Base-by-base conservation (phyloP, 2,888 invertebrate genomes). In the Carpatolechia fugitivella region DNA sequence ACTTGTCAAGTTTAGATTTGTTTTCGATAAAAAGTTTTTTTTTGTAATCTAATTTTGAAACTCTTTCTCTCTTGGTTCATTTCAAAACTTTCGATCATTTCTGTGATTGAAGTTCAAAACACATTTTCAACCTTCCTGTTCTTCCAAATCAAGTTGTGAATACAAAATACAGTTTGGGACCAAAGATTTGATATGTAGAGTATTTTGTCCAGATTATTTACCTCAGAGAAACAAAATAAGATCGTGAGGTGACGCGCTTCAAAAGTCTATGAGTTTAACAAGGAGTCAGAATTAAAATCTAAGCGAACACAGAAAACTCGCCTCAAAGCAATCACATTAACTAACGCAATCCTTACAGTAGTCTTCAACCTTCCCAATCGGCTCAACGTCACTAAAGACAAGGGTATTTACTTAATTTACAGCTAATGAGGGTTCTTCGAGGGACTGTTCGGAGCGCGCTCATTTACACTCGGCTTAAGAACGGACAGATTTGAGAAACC, bases 361-460 rank as follows among this genome's bases (percentile, higher is more conserved):
- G 30, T 30, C 29, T 7, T 13, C 13, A 13, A 29, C 46, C 46
- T 29, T 18, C 40, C 4, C 40, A 40, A 40, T 40, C 7, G 35
- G 20, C 31, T 36, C 35, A 13, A 51, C 51, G 36, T 20, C 38
- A 35, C 35, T 40, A 16, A 40, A 40, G 18, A 14, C 40, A n/a
- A 4, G 7, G 35, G 14, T 40, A 24, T 51, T 31, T 40, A 29
- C 16, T 52, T 40, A 31, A 40, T 36, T 31, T 29, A 48, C 31
- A 48, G 31, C 33, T 53, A 44, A 44, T 44, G 44, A 44, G 44
- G 44, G 29, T 29, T 24, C 35, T 35, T 11, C 35, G 5, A 44
- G 29, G 4, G 24, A 20, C 24, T 24, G 40, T 18, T 40, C 44
- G 24, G n/a, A 24, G 13, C 24, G 35, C 3, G n/a, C 20, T 44